These are phyloP conservation scores for Aramus guarauna DNA, from an alignment of 2,113 vertebrate species.

Conservation along the genomic window DNA sequence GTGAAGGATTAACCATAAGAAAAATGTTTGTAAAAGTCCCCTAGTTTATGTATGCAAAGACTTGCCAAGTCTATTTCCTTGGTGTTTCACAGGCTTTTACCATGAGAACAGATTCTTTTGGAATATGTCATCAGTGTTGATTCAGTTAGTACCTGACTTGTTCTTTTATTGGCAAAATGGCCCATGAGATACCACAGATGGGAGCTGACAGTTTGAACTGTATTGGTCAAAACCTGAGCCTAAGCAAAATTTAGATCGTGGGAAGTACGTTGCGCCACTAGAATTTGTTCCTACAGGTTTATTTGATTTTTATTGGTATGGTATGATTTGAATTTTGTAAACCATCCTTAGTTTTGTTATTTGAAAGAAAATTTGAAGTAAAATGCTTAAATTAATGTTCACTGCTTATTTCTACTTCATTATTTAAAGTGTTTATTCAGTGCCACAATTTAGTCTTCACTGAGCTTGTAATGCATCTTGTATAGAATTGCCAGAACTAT, in stretches of 20 bases:
- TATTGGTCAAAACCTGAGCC: not conserved
- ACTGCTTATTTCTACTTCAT: slow-evolving; percentile 47
- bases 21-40: not conserved
- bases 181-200: not conserved
- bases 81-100: not conserved
- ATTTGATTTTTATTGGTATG: not conserved
- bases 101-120: not conserved
- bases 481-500: slow-evolving; percentile 37
- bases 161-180: not conserved
- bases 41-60: not conserved
- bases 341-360: not conserved
- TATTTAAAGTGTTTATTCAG: slow-evolving; percentile 41
- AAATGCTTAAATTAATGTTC: not conserved
- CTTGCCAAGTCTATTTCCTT: not conserved
- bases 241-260: not conserved
- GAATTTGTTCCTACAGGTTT: not conserved
- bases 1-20: not conserved
- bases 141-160: not conserved
- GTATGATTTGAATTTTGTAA: not conserved
- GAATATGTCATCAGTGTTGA: rapidly evolving
- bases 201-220: not conserved
- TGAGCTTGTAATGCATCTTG: slow-evolving; percentile 29
- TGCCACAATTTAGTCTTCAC: slow-evolving; percentile 37
- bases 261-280: not conserved
- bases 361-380: not conserved